Conservation (phyloP, 2,797 vertebrate genomes). For the Etheostoma perlongum region DNA sequence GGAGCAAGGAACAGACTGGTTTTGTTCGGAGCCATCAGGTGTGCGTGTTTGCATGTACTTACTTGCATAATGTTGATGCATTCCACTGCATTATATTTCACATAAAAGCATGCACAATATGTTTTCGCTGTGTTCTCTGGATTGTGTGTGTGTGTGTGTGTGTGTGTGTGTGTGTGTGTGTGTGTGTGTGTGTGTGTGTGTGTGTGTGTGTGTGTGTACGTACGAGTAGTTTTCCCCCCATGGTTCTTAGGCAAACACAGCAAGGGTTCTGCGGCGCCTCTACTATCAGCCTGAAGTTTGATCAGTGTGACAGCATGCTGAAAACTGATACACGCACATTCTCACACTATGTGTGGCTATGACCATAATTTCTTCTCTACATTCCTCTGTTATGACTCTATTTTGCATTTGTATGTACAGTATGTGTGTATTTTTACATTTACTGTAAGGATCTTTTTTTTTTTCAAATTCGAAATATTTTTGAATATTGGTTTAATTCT, state of each 20-base stretch:
- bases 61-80: constrained; percentile 58
- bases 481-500: neutral
- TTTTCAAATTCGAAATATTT: too few relatives aligned
- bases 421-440: neutral
- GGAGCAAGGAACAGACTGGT: constrained; percentile 18
- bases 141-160: constrained; percentile 13
- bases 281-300: constrained; percentile 76
- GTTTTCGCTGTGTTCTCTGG: constrained; percentile 44
- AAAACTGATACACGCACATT: constrained; percentile 74
- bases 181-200: constrained; percentile 26
- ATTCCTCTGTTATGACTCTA: constrained; percentile 42
- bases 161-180: constrained; percentile 31
- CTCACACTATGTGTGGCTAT: constrained; percentile 31
- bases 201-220: constrained; percentile 26
- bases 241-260: constrained; percentile 76
- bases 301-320: constrained; percentile 83
- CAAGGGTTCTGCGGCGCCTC: constrained; percentile 68
- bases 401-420: constrained; percentile 17
- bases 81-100: constrained; percentile 74
- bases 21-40: constrained; percentile 49
- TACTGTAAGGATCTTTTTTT: neutral
- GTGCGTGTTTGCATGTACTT: constrained; percentile 56
- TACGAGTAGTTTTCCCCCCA: constrained; percentile 30
- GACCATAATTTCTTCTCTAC: constrained; percentile 58
- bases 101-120: constrained; percentile 60